Conservation (phyloP, 2,888 invertebrate genomes). For the Megalurothrips usitatus region DNA sequence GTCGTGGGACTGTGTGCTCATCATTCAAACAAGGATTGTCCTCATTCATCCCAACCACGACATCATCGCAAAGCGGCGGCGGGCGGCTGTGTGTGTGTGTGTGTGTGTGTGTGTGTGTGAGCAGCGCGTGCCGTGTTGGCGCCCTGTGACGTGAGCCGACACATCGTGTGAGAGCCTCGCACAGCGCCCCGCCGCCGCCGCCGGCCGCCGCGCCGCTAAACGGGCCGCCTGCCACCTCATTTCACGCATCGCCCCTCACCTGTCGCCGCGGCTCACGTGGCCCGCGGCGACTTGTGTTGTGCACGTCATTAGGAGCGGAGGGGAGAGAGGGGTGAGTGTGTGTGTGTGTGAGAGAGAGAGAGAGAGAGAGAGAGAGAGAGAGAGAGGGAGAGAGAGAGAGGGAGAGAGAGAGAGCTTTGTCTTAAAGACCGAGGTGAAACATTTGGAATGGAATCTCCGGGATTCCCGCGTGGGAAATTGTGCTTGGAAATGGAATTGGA, state of each 20-base stretch:
- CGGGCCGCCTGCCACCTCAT: neutral
- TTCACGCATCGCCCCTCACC: neutral
- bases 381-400: neutral
- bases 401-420: neutral
- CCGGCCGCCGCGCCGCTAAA: neutral
- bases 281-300: neutral
- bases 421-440: too few relatives aligned
- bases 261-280: neutral
- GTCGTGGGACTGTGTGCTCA: too few relatives aligned
- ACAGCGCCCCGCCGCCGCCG: neutral
- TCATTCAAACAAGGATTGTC: too few relatives aligned
- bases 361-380: constrained; percentile 1
- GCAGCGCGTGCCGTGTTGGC: neutral
- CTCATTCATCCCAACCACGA: too few relatives aligned
- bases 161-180: neutral
- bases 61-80: too few relatives aligned
- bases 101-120: too few relatives aligned
- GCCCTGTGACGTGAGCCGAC: neutral
- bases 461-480: too few relatives aligned
- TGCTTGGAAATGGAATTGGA: too few relatives aligned
- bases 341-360: neutral
- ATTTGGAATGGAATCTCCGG: too few relatives aligned
- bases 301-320: neutral
- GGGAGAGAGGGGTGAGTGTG: neutral
- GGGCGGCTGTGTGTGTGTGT: too few relatives aligned